phyloP scores from a whole-genome alignment of 2,888 invertebrate genomes.

The Unio pictorum region DNA sequence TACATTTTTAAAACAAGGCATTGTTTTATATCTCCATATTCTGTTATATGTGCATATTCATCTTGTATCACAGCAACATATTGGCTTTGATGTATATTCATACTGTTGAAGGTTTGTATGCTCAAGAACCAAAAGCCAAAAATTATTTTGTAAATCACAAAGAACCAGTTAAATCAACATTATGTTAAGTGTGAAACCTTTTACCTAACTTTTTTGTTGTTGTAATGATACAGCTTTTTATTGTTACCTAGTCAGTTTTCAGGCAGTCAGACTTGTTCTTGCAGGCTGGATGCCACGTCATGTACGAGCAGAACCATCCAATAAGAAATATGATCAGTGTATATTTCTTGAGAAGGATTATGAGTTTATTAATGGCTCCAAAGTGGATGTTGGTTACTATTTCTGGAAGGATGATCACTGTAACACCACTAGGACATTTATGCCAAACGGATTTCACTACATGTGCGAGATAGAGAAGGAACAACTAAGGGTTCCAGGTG shows the following conservation, averaged over 20 bases:
- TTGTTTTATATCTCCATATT: too few species aligned
- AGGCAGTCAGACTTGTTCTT: background rate
- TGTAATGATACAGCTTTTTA: background rate
- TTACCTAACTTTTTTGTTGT: too few species aligned
- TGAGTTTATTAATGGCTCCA: conserved; percentile 25
- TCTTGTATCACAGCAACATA: too few species aligned
- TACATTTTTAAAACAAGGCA: too few species aligned
- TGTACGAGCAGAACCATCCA: conserved; percentile 42
- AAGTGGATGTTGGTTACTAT: conserved; percentile 51
- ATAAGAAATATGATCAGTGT: conserved; percentile 43
- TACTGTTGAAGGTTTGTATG: too few species aligned
- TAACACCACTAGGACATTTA: conserved; percentile 31
- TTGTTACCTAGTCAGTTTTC: background rate
- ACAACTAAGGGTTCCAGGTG: too few species aligned
- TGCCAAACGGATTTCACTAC: conserved; percentile 63
- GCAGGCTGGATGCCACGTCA: conserved; percentile 49
- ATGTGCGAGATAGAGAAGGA: conserved; percentile 65
- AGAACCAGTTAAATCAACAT: too few species aligned
- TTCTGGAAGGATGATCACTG: conserved; percentile 73
- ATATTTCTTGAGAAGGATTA: conserved; percentile 44
- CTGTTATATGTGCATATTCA: too few species aligned
- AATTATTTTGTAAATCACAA: too few species aligned
- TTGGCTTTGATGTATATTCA: too few species aligned
- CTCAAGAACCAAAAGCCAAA: too few species aligned
- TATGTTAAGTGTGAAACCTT: too few species aligned